These are phyloP conservation scores for Torymus aiolomorphi DNA, from an alignment of 2,888 invertebrate species.

Conservation along the genomic window DNA sequence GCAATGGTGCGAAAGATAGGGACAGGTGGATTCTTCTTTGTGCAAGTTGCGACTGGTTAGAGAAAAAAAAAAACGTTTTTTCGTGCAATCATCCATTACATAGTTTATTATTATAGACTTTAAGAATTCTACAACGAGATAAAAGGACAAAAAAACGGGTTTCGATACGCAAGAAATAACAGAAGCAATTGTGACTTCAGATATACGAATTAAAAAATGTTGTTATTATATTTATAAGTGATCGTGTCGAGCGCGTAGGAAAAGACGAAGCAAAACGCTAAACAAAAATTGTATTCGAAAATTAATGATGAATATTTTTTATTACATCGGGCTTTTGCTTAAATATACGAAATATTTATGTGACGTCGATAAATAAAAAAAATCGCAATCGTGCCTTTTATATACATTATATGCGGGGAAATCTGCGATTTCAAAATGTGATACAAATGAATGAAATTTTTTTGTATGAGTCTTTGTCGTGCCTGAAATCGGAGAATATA, in stretches of 20 bases:
- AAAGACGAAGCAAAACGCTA: constrained; percentile 16
- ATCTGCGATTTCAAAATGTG: constrained; percentile 49
- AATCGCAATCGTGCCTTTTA: constrained; percentile 50
- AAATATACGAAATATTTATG: constrained; percentile 31
- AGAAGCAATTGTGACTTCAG: constrained; percentile 21
- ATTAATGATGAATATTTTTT: constrained; percentile 38
- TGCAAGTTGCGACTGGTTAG: too few species aligned
- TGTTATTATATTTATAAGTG: constrained; percentile 58
- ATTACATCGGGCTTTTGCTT: constrained; percentile 45
- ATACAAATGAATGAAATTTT: constrained; percentile 43
- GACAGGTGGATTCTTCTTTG: too few species aligned
- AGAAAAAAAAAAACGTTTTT: constrained; percentile 27
- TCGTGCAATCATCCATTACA: constrained; percentile 52
- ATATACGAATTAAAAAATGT: constrained; percentile 47
- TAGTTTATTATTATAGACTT: constrained; percentile 42
- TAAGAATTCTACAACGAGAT: constrained; percentile 17
- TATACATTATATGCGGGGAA: constrained; percentile 25
- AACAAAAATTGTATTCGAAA: constrained; percentile 43
- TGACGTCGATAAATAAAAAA: constrained; percentile 11
- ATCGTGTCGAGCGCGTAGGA: constrained; percentile 45
- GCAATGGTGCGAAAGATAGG: too few species aligned
- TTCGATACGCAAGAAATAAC: too few species aligned
- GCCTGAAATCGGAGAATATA: constrained; percentile 45
- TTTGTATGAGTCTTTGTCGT: constrained; percentile 30
- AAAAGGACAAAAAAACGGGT: not conserved